phyloP scores from a whole-genome alignment of 1,140 invertebrate genomes.

The Daktulosphaira vitifoliae region DNA sequence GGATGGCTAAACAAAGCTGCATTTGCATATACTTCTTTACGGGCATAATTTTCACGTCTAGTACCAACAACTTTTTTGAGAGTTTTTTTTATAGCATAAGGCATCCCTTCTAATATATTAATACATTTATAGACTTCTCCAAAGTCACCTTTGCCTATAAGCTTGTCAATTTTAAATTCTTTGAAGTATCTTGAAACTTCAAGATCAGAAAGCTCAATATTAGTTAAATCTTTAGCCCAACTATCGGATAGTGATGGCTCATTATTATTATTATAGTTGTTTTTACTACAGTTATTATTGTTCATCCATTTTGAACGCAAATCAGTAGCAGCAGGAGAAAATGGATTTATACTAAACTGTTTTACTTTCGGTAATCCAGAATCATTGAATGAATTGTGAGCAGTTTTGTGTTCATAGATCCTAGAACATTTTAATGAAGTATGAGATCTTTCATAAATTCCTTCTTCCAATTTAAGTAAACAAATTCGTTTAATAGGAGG shows the following conservation, averaged over 20 bases:
- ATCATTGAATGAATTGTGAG: neutral
- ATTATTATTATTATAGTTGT: constrained; percentile 18
- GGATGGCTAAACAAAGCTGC: constrained; percentile 79
- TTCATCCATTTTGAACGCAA: constrained; percentile 23
- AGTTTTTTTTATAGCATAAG: constrained; percentile 83
- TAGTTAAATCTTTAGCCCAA: constrained; percentile 16
- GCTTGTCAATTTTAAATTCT: constrained; percentile 38
- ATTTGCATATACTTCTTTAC: constrained; percentile 89
- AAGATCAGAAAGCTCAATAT: constrained; percentile 11
- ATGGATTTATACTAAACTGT: constrained; percentile 21
- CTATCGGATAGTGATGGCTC: neutral
- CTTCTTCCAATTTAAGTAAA: constrained; percentile 6
- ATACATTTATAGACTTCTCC: constrained; percentile 81
- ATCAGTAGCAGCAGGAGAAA: constrained; percentile 15
- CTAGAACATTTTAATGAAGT: neutral
- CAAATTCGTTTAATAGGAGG: constrained; percentile 15
- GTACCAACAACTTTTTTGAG: constrained; percentile 69
- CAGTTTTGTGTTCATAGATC: neutral
- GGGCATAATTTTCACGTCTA: constrained; percentile 57
- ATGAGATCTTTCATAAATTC: neutral
- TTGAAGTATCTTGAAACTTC: constrained; percentile 25
- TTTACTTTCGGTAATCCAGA: neutral
- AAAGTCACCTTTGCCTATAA: constrained; percentile 60
- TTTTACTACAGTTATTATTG: neutral
- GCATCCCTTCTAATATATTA: constrained; percentile 81